Evolutionary conservation across 2,113 vertebrate genomes (phyloP).

Genomic region (Rhipidura dahli): DNA sequence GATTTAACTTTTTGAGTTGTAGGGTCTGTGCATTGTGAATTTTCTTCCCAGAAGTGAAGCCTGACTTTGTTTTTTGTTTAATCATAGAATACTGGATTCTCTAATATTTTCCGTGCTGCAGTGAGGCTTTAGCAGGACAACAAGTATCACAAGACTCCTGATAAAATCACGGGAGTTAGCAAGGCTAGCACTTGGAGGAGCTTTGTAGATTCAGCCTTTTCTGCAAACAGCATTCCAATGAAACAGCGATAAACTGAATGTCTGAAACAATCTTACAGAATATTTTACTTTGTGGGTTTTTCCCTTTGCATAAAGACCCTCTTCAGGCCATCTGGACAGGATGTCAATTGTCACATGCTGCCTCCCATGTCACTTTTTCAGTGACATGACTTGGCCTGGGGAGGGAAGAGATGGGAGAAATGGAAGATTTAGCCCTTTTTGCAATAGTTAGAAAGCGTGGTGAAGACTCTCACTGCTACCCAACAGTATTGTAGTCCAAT

Average conservation of each 20-base stretch:
- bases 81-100: not conserved
- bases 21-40: not conserved
- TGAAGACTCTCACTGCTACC: not conserved
- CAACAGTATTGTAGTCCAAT: not conserved
- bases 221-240: not conserved
- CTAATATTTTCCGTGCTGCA: not conserved
- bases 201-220: conserved; percentile 37
- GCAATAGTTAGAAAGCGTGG: not conserved
- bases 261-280: not conserved
- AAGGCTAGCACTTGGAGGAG: not conserved
- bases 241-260: not conserved
- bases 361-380: not conserved
- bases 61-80: not conserved
- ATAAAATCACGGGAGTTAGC: conserved; percentile 7
- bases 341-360: not conserved
- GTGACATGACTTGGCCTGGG: not conserved
- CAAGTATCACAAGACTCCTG: not conserved
- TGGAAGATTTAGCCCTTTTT: not conserved
- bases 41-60: not conserved
- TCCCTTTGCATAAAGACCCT: not conserved
- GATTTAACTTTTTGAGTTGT: not conserved
- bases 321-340: not conserved
- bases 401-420: not conserved
- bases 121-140: not conserved
- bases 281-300: not conserved